phyloP scores from a whole-genome alignment of 2,797 vertebrate species.

The Takifugu rubripes region DNA sequence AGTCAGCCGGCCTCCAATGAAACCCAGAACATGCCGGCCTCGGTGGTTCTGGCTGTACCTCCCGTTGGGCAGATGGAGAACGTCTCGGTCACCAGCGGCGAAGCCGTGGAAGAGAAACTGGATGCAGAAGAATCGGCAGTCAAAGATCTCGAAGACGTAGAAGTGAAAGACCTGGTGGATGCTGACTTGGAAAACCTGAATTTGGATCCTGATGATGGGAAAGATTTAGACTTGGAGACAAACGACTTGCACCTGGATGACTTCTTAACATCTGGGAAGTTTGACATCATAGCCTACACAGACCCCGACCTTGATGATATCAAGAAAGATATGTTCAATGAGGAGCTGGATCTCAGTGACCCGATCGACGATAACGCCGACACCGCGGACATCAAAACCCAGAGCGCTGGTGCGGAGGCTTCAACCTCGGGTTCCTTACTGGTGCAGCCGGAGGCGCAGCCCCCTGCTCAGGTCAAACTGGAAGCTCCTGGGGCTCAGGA shows the following conservation, averaged over 20 bases:
- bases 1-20: constrained; percentile 82
- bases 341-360: constrained; percentile 92
- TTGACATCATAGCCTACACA: constrained; percentile 98
- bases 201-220: constrained; percentile 93
- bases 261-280: constrained; percentile 92
- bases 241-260: constrained; percentile 97
- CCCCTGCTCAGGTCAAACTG: constrained; percentile 69
- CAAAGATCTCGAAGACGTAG: constrained; percentile 96
- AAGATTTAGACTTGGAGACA: constrained; percentile 95
- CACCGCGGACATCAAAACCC: constrained; percentile 68
- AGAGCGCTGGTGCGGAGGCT: constrained; percentile 44
- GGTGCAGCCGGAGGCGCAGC: constrained; percentile 72
- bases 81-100: constrained; percentile 54
- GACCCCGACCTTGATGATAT: constrained; percentile 95
- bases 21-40: constrained; percentile 72
- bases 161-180: constrained; percentile 97
- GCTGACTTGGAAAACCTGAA: constrained; percentile 97
- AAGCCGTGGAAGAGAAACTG: constrained; percentile 87
- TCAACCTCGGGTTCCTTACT: constrained; percentile 63
- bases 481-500: constrained; percentile 69
- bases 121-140: constrained; percentile 92
- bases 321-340: constrained; percentile 95
- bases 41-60: constrained; percentile 67
- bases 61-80: constrained; percentile 68
- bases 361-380: constrained; percentile 88